These are phyloP conservation scores for Carettochelys insculpta DNA, from an alignment of 2,113 vertebrate genomes.

Conservation along the genomic window DNA sequence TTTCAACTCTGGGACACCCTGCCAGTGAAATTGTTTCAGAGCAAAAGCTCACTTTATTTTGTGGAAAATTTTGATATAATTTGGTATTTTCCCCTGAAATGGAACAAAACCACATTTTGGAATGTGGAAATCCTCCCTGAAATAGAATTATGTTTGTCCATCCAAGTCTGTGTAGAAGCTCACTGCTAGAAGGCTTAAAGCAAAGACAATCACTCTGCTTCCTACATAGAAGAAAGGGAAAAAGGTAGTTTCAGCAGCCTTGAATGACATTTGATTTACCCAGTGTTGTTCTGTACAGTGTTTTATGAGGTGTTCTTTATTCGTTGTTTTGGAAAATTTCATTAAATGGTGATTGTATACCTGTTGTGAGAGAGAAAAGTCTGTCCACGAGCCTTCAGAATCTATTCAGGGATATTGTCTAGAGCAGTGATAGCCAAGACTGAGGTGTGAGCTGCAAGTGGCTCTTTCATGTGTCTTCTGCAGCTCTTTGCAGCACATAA, in stretches of 20 bases:
- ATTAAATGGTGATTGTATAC: neutral
- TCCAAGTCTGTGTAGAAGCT: neutral
- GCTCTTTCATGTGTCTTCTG: no score
- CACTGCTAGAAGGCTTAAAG: neutral
- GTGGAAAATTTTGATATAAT: neutral
- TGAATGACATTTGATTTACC: neutral
- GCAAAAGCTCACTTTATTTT: neutral
- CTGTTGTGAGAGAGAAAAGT: neutral
- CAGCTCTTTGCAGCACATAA: no score
- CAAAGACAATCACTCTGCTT: neutral
- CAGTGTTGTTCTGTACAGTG: neutral
- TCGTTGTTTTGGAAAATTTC: neutral
- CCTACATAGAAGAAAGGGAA: neutral
- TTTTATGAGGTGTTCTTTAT: neutral
- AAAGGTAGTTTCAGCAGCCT: neutral
- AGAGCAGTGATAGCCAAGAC: neutral
- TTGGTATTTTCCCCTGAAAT: no score
- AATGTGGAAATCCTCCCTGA: neutral
- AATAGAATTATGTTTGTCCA: neutral
- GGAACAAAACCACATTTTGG: neutral
- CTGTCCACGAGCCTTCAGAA: neutral
- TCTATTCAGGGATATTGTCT: neutral
- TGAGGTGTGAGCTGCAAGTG: no score
- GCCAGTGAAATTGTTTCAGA: neutral
- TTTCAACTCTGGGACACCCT: no score